Evolutionary conservation across 1,140 invertebrate species (phyloP).

Genomic region (Sarcophaga bullata): DNA sequence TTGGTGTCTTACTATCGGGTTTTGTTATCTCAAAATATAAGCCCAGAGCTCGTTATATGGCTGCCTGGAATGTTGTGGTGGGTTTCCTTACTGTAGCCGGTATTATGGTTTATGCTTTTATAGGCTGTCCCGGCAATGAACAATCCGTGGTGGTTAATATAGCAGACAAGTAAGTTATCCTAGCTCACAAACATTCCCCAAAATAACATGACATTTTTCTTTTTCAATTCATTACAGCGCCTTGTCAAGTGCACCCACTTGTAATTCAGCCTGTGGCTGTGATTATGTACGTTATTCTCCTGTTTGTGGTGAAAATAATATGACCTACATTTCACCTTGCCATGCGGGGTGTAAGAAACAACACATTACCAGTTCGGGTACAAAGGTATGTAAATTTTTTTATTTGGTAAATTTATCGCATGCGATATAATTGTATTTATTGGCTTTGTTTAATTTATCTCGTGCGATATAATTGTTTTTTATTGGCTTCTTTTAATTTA

Average conservation of each 20-base stretch:
- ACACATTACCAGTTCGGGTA: slow-evolving; percentile 57
- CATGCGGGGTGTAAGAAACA: slow-evolving; percentile 74
- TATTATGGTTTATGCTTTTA: slow-evolving; percentile 75
- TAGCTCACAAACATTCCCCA: background rate
- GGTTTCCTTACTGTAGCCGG: slow-evolving; percentile 73
- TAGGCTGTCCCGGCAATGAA: slow-evolving; percentile 73
- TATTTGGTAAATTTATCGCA: too few species aligned
- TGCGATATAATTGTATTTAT: too few species aligned
- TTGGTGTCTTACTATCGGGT: slow-evolving; percentile 77
- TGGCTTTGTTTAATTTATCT: too few species aligned
- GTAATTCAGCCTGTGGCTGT: slow-evolving; percentile 74
- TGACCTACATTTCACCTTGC: slow-evolving; percentile 77
- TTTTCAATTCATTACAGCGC: slow-evolving; percentile 57
- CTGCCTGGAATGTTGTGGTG: slow-evolving; percentile 78
- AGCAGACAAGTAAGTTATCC: slow-evolving; percentile 50
- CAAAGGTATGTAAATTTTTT: slow-evolving; percentile 62
- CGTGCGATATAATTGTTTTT: too few species aligned
- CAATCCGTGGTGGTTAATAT: slow-evolving; percentile 62
- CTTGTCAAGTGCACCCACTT: slow-evolving; percentile 66
- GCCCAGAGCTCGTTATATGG: slow-evolving; percentile 75
- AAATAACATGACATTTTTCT: background rate
- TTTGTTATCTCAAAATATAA: slow-evolving; percentile 76
- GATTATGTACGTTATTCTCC: slow-evolving; percentile 77
- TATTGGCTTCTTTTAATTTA: too few species aligned
- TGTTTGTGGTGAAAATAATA: slow-evolving; percentile 72